Evolutionary conservation across 2,113 vertebrate genomes (phyloP).

Genomic region (Meleagris gallopavo): DNA sequence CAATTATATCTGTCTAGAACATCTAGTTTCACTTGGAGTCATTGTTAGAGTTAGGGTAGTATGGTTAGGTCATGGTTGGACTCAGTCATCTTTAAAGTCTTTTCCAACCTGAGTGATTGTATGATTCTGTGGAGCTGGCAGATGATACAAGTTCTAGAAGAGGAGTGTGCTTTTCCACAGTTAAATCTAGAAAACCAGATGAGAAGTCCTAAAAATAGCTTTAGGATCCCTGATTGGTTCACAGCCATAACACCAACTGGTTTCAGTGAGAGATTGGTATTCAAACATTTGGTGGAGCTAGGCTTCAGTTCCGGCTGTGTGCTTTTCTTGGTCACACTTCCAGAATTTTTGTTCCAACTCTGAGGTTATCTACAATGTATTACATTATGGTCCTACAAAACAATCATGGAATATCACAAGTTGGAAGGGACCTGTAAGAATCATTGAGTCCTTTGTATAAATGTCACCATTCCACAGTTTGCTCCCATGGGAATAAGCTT

Average conservation of each 20-base stretch:
- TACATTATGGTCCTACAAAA: background rate
- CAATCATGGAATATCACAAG: background rate
- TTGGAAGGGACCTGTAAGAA: too few relatives aligned
- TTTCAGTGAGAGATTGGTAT: background rate
- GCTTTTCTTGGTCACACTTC: background rate
- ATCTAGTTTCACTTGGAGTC: background rate
- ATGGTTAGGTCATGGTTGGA: too few relatives aligned
- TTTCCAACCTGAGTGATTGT: too few relatives aligned
- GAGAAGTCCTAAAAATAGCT: background rate
- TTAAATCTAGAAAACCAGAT: background rate
- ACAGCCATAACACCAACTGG: background rate
- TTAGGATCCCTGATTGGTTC: background rate
- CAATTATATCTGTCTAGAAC: accelerated
- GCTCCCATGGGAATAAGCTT: background rate
- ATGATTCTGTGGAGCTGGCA: background rate
- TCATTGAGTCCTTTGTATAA: too few relatives aligned
- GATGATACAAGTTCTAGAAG: background rate
- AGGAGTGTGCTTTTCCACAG: background rate
- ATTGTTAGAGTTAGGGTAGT: background rate
- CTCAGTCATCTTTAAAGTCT: too few relatives aligned
- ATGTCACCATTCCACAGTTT: background rate
- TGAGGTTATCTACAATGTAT: background rate
- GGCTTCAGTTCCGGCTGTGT: background rate
- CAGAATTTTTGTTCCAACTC: background rate
- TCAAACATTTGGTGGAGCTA: background rate